A percentile compares a stretch with the other conserved stretches of the same genome.
Evolutionary conservation across 53 echinoderm and acorn worm species (phyloP).

Genomic region (Pentamera pediparva): DNA sequence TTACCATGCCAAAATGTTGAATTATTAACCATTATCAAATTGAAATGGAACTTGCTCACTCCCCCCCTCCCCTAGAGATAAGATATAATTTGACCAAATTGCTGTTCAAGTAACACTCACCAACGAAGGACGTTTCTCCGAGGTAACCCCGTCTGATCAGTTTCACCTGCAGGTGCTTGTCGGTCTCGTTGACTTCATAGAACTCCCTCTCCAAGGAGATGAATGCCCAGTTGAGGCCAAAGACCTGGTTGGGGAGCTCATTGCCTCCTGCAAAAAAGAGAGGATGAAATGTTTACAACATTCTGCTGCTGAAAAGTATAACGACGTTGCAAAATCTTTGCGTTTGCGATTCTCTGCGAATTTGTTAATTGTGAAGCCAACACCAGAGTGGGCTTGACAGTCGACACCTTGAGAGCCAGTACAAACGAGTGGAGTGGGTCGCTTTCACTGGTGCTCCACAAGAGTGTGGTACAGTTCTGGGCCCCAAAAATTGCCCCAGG

Average conservation of each 20-base stretch:
- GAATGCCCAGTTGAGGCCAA: slow-evolving; percentile 98
- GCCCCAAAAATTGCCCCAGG: too few relatives aligned
- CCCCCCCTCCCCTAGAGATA: not conserved
- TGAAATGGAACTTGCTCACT: not conserved
- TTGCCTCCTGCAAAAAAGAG: slow-evolving; percentile 83
- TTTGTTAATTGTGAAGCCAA: too few relatives aligned
- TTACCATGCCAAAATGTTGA: not conserved
- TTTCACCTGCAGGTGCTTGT: slow-evolving; percentile 57
- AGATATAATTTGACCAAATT: not conserved
- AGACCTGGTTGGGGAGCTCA: slow-evolving; percentile 82
- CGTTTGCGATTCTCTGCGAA: too few relatives aligned
- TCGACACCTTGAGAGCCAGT: too few relatives aligned
- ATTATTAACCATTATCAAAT: not conserved
- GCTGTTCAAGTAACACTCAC: slow-evolving; percentile 38
- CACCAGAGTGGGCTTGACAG: too few relatives aligned
- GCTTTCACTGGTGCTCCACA: too few relatives aligned
- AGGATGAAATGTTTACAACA: too few relatives aligned
- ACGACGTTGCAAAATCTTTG: too few relatives aligned
- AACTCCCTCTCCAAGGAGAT: slow-evolving; percentile 96
- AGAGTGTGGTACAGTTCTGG: too few relatives aligned
- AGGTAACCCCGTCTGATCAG: slow-evolving; percentile 91
- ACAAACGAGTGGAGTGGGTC: too few relatives aligned
- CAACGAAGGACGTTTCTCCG: slow-evolving; percentile 98
- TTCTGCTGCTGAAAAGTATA: too few relatives aligned
- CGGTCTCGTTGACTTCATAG: slow-evolving; percentile 95